Evolutionary conservation across 2,113 vertebrate genomes (phyloP).

Genomic region (Bungarus multicinctus): DNA sequence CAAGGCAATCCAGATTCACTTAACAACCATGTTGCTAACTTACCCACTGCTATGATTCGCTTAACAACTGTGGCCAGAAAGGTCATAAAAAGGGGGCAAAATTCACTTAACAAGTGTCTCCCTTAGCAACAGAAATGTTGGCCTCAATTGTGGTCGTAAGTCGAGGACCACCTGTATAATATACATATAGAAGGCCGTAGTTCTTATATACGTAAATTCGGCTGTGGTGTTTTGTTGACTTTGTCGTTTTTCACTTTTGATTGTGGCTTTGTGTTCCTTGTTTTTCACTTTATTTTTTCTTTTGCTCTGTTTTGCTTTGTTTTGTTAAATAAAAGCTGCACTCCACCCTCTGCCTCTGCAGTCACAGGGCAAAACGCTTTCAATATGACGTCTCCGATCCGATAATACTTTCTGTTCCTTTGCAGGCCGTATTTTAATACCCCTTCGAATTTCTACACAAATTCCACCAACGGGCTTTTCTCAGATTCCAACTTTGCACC

Average conservation of each 20-base stretch:
- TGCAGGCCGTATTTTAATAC: slow-evolving; percentile 64
- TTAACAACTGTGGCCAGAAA: not conserved
- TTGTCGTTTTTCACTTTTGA: not conserved
- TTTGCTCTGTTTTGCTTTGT: not conserved
- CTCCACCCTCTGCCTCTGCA: not conserved
- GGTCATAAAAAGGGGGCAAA: not conserved
- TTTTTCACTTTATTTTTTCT: not conserved
- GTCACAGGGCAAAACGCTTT: not conserved
- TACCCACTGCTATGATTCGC: not conserved
- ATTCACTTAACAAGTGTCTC: not conserved
- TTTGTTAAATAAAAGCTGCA: not conserved
- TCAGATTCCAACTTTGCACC: slow-evolving; percentile 61
- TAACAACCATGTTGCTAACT: not conserved
- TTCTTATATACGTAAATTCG: not conserved
- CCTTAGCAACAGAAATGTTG: not conserved
- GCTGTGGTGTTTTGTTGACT: not conserved
- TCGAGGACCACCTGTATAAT: not conserved
- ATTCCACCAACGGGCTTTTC: slow-evolving; percentile 53
- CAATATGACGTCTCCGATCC: not conserved
- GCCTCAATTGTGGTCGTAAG: not conserved
- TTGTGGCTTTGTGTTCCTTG: not conserved
- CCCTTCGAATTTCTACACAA: slow-evolving; percentile 52
- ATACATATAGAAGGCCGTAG: not conserved
- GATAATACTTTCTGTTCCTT: not conserved
- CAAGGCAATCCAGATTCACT: not conserved